Percentiles rank a stretch among this genome's conserved stretches.
Conservation (phyloP, 1,140 invertebrate genomes). For the Parapsyche elsis region DNA sequence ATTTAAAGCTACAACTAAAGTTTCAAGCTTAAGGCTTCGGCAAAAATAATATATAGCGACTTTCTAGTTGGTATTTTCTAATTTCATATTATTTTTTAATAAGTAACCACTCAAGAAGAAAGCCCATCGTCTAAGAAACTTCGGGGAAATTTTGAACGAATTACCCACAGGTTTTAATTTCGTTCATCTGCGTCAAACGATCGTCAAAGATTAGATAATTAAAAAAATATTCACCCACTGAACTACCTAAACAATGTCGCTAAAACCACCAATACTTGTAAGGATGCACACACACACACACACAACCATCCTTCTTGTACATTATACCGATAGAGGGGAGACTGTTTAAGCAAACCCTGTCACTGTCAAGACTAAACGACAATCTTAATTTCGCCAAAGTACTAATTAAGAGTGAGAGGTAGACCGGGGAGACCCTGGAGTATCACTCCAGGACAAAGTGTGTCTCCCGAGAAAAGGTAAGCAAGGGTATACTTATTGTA, state of each 20-base stretch:
- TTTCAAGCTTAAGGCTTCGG: too few relatives aligned
- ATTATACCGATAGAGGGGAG: not conserved
- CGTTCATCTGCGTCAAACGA: not conserved
- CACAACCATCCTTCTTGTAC: not conserved
- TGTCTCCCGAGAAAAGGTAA: conserved; percentile 30
- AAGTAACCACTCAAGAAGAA: not conserved
- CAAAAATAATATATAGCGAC: too few relatives aligned
- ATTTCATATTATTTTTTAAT: too few relatives aligned
- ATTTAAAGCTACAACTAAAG: too few relatives aligned
- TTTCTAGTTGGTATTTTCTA: too few relatives aligned
- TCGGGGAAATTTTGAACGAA: not conserved
- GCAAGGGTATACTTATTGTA: conserved; percentile 20
- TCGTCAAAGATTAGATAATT: conserved; percentile 47
- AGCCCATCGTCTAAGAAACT: not conserved
- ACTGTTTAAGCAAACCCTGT: conserved; percentile 48
- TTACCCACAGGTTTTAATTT: not conserved
- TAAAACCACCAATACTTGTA: conserved; percentile 16
- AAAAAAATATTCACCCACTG: conserved; percentile 41
- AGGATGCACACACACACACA: not conserved
- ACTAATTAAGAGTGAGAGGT: conserved; percentile 70
- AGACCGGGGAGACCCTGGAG: conserved; percentile 14
- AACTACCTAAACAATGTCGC: conserved; percentile 44
- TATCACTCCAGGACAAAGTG: conserved; percentile 2
- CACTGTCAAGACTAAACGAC: conserved; percentile 59
- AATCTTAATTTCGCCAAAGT: conserved; percentile 70